Evolutionary conservation across 2,113 vertebrate genomes (phyloP).

Genomic region (Burhinus oedicnemus): DNA sequence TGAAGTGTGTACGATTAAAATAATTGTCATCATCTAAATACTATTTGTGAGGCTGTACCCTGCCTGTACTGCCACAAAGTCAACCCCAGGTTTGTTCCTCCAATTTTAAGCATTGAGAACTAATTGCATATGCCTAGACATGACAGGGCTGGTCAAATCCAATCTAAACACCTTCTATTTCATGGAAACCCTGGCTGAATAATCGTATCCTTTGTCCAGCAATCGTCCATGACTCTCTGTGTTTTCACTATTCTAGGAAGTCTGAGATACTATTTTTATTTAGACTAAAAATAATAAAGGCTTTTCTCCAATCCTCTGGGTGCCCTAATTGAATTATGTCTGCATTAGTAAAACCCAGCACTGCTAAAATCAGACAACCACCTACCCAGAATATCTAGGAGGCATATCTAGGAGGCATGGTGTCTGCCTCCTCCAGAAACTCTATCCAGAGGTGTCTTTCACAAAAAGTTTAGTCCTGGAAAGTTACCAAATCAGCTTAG

Average conservation of each 20-base stretch:
- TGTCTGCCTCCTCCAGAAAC: conserved; percentile 23
- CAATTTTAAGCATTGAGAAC: background rate
- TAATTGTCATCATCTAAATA: background rate
- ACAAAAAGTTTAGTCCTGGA: conserved; percentile 19
- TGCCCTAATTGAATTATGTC: conserved; percentile 1
- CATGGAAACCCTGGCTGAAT: conserved; percentile 15
- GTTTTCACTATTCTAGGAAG: conserved; percentile 42
- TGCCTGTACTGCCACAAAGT: background rate
- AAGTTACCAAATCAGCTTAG: background rate
- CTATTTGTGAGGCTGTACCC: background rate
- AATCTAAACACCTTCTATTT: conserved; percentile 10
- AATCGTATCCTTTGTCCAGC: background rate
- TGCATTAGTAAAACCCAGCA: conserved; percentile 14
- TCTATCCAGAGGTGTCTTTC: conserved; percentile 22
- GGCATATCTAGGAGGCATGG: background rate
- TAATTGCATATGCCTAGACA: conserved; percentile 3
- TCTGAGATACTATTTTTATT: conserved; percentile 44
- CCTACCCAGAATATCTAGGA: background rate
- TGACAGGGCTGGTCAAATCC: background rate
- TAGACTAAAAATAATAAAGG: conserved; percentile 51
- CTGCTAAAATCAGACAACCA: conserved; percentile 18
- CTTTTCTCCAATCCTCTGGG: conserved; percentile 16
- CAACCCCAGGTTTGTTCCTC: background rate
- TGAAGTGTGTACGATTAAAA: background rate
- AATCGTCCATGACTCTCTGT: background rate